Base-by-base conservation (phyloP, 2,113 vertebrate species). In the Tichodroma muraria region DNA sequence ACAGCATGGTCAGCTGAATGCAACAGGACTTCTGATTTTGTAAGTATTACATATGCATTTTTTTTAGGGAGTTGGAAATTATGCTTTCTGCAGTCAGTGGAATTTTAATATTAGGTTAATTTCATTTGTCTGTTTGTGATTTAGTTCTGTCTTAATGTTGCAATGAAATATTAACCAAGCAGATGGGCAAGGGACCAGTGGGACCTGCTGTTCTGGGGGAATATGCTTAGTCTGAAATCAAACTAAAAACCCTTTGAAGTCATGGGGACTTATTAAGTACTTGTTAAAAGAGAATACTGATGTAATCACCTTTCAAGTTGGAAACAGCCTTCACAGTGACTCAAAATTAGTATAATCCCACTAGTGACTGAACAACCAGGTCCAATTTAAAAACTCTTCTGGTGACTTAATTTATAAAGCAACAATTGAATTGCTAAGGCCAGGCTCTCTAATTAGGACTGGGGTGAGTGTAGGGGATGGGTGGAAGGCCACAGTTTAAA, bases 21-120 rank as follows among this genome's bases (percentile, higher is more conserved):
- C 80, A 71, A 23, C 28, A 1, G 22, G n/a, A 28, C 85, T 87
- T 87, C 83, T 85, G 71, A 37, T 60, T 82, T 57, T 84, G 96
- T 97, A 96, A 97, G 97, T 97, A 96, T 31, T 40, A 11, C 24
- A 23, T 15, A 15, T 30, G 5, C 6, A 10, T 49, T 86, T 85
- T 80, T 11, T 68, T 37, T n/a, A 44, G 44, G 78, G 33, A 49
- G 12, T 50, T 71, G 37, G 15, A 85, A 81, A 25, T 50, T 1
- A 49, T 52, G 22, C 14, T 90, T 81, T 89, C 37, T 64, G 22
- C 1, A 3, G 13, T 40, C 2, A 10, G 15, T 68, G 20, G 28
- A 63, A 73, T 70, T 80, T 79, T 65, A 24, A 7, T 50, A 37
- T 86, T 63, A 80, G 9, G 31, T 38, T 83, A 56, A 75, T 91